Base-by-base conservation (phyloP, 2,113 vertebrate genomes). In the Pachypanchax playfairii region DNA sequence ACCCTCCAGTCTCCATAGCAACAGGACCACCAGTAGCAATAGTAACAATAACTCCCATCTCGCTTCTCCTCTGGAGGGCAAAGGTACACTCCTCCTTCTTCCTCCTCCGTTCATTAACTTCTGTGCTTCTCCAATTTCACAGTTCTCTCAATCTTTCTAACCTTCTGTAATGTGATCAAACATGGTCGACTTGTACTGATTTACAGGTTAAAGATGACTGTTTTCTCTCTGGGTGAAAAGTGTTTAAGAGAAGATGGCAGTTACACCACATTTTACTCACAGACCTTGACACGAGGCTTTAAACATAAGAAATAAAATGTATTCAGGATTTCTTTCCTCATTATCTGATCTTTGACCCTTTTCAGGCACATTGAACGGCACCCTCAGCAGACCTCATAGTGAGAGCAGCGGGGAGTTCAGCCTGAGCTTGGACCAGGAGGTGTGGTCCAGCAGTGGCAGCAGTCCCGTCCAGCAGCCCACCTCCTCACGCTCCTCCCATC, bases 331-430 rank as follows among this genome's bases (percentile, higher is more conserved):
- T 2, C n/a, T 15, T 24, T 11, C 13, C 15, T 28, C 0, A 4
- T 8, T 3, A 18, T 10, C 43, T 53, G 15, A 56, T n/a, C n/a
- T 0, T 20, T 36, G 22, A 22, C 3, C 17, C 33, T 29, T 36
- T 7, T 17, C 93, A 96, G 96, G 95, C 87, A 89, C 93, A 15
- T 25, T 92, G 83, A 93, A 91, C 82, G 94, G 88, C 60, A 87
- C 58, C 75, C 91, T 93, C 67, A 96, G 94, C 90, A 87, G 96
- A 50, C 95, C 96, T 1, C 97, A 97, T 35, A 98, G 96, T 21
- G 96, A 98, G 90, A 98, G 96, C 93, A 98, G 96, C 9, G 96
- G 96, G 1, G 97, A 98, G 77, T 96, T 96, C 80, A 96, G 94
- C 65, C 90, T 95, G 24, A 92, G 93, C 14, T 88, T 95, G 28